These are phyloP conservation scores for Cerceris ruficornis DNA, from an alignment of 2,888 invertebrate species.

Conservation along the genomic window DNA sequence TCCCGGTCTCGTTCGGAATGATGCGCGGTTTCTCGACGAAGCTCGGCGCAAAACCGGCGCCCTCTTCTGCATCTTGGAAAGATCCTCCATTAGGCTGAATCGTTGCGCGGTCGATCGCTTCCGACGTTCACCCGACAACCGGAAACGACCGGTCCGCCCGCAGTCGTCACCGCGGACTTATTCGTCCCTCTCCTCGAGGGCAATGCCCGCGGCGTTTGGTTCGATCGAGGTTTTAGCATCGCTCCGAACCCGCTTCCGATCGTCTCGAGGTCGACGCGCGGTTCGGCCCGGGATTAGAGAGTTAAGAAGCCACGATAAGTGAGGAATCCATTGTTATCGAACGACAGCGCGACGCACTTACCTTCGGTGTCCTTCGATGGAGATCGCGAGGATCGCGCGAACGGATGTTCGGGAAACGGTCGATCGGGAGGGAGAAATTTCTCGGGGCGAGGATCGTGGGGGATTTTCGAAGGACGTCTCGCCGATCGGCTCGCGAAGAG, in stretches of 20 bases:
- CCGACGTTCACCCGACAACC: not conserved
- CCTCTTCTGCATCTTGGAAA: slow-evolving; percentile 93
- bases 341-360: slow-evolving; percentile 53
- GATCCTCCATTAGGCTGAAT: slow-evolving; percentile 68
- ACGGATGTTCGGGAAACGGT: not conserved
- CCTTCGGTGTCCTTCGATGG: slow-evolving; percentile 25
- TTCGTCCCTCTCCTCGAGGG: not conserved
- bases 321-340: slow-evolving; percentile 50
- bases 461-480: not conserved
- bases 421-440: not conserved
- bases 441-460: not conserved
- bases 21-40: slow-evolving; percentile 99
- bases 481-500: not conserved
- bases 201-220: too few species aligned
- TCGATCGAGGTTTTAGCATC: too few species aligned
- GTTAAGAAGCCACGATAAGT: slow-evolving; percentile 52
- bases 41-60: slow-evolving; percentile 96
- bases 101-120: not conserved
- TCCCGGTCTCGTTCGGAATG: slow-evolving; percentile 98
- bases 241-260: not conserved
- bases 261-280: not conserved
- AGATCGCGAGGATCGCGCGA: slow-evolving; percentile 2
- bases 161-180: slow-evolving; percentile 7
- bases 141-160: slow-evolving; percentile 17
- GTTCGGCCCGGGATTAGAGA: slow-evolving; percentile 10